Evolutionary conservation across 2,113 vertebrate species (phyloP).

Genomic region (Neodon shergylaensis): DNA sequence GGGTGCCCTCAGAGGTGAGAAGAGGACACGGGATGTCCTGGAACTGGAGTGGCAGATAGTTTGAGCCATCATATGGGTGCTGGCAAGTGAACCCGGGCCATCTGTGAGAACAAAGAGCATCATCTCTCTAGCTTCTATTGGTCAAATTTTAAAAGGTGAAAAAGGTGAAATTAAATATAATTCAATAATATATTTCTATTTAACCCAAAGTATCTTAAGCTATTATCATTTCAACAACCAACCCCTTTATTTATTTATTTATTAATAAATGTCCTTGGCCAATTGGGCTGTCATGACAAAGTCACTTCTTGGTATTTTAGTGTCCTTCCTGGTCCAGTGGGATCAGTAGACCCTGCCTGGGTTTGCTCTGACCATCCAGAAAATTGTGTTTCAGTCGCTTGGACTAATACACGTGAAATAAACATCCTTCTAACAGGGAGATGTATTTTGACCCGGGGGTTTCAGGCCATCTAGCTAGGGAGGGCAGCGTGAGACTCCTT

Average conservation of each 20-base stretch:
- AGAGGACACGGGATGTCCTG: background rate
- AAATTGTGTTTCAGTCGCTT: background rate
- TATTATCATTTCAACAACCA: background rate
- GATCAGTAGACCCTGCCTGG: too few relatives aligned
- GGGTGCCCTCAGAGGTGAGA: background rate
- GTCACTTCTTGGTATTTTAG: background rate
- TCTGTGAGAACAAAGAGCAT: too few relatives aligned
- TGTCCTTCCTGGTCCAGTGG: background rate
- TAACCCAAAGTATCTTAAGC: background rate
- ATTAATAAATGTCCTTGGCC: background rate
- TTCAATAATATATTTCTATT: background rate
- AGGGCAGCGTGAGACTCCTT: background rate
- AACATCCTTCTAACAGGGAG: background rate
- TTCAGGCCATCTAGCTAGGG: background rate
- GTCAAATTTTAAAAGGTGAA: background rate
- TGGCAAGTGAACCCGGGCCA: background rate
- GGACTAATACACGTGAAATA: background rate
- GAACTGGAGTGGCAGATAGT: background rate
- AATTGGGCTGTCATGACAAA: background rate
- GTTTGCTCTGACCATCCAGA: background rate
- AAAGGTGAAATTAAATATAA: slow-evolving; percentile 12
- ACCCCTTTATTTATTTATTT: background rate
- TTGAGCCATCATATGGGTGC: background rate
- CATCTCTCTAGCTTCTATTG: background rate
- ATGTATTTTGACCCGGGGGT: background rate